Evolutionary conservation across 2,888 invertebrate genomes (phyloP).

Genomic region (Rhamnusium bicolor): DNA sequence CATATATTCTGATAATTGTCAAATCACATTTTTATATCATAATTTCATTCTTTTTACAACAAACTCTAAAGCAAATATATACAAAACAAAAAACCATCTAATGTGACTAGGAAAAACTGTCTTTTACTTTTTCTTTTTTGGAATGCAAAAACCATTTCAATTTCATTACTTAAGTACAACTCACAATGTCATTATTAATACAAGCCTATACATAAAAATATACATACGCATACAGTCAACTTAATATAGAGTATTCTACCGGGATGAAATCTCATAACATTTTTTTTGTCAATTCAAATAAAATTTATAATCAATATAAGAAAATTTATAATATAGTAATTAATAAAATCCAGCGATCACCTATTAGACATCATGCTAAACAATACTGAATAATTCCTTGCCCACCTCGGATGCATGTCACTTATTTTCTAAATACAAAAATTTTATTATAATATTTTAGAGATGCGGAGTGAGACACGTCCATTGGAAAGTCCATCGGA

Average conservation of each 20-base stretch:
- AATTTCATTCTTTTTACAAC: slow-evolving; percentile 10
- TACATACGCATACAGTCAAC: neutral
- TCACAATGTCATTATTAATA: slow-evolving; percentile 13
- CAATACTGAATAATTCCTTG: too few species aligned
- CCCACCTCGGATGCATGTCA: too few species aligned
- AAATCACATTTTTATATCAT: slow-evolving; percentile 11
- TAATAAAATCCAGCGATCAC: too few species aligned
- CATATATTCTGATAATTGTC: slow-evolving; percentile 15
- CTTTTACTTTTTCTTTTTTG: slow-evolving; percentile 30
- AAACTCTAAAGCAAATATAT: slow-evolving; percentile 29
- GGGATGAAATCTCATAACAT: neutral
- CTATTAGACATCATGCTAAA: too few species aligned
- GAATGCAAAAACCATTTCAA: slow-evolving; percentile 22
- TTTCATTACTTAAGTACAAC: slow-evolving; percentile 26
- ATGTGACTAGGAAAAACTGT: slow-evolving; percentile 42
- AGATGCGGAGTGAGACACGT: too few species aligned
- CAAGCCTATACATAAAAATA: slow-evolving; percentile 13
- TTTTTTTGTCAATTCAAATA: neutral
- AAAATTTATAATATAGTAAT: too few species aligned
- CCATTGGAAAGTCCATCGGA: too few species aligned
- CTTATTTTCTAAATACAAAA: too few species aligned
- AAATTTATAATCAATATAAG: too few species aligned
- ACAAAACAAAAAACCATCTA: slow-evolving; percentile 16
- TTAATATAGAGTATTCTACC: neutral
- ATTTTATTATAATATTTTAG: too few species aligned